Percentiles rank a stretch among this genome's conserved stretches.
phyloP scores from a whole-genome alignment of 2,888 invertebrate genomes.

The Ornithoptera priamus region DNA sequence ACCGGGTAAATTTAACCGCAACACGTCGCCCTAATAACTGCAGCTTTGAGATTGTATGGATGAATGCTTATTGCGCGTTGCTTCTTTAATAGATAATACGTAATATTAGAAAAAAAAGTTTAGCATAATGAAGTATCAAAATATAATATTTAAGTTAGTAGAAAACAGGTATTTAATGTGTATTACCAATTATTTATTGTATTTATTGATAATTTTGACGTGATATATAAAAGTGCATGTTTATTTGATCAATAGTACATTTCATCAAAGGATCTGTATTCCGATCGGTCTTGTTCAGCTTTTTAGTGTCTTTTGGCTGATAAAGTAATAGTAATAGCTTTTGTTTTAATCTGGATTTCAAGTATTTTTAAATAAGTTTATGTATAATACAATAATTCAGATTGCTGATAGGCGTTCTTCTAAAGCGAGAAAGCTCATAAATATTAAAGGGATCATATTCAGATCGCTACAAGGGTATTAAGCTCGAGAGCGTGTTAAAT shows the following conservation, averaged over 20 bases:
- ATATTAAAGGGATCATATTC: slow-evolving; percentile 22
- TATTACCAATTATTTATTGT: no score
- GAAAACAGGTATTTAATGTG: no score
- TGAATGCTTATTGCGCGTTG: not conserved
- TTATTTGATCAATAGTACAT: no score
- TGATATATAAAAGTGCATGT: no score
- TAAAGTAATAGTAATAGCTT: not conserved
- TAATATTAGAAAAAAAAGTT: not conserved
- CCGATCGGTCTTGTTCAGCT: no score
- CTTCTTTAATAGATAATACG: no score
- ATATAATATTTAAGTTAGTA: no score
- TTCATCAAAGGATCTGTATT: no score
- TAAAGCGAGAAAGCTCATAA: slow-evolving; percentile 17
- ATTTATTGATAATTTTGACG: no score
- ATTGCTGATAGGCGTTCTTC: not conserved
- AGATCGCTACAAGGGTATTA: slow-evolving; percentile 22
- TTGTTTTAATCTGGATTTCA: not conserved
- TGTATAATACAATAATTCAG: not conserved
- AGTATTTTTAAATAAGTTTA: not conserved
- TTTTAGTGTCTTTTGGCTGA: no score
- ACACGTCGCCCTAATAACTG: not conserved
- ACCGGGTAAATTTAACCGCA: slow-evolving; percentile 1
- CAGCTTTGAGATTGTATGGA: not conserved
- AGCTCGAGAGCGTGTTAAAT: slow-evolving; percentile 18
- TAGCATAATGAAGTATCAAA: not conserved